Evolutionary conservation across 1,140 invertebrate species (phyloP), one percentile per base, ranked within the genome.

Genomic region (Lucilia cuprina): DNA sequence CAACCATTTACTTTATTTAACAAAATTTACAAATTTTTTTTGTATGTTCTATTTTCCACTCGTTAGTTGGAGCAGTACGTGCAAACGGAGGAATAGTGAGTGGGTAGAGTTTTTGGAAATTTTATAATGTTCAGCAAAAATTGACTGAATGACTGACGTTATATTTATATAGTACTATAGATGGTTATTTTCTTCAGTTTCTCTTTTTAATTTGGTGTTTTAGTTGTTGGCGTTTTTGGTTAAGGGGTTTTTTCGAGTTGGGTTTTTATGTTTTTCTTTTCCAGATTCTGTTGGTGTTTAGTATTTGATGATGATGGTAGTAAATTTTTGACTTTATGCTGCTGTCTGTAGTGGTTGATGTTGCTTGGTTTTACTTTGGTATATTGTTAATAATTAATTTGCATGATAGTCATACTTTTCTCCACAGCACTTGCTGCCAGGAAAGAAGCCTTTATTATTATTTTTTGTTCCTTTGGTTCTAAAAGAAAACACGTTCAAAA

Each of bases 311-410:
- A 60, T 60, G 14, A 60, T 60, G 55, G 55, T n/a, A 21, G 65
- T 70, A 70, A 60, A 60, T 70, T 70, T 70, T 70, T 70, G 65
- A 70, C 65, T 70, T 70, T 70, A 70, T 70, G 65, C 65, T 70
- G 55, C 55, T 60, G 55, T 60, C 55, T 60, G 65, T 70, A 70
- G 65, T 70, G 19, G 65, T 70, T 70, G 65, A 25, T 70, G 65
- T 60, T 60, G 55, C 55, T 60, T 60, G 55, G 13, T 70, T 21
- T 70, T 21, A 4, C 65, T 30, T 3, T 70, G 65, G 65, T 70
- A 70, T 70, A 25, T 70, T 70, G 65, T 70, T 70, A 70, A 70
- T 70, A 25, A 70, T 70, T 70, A 70, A 70, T 70, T 70, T 70
- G 65, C 65, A 21, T 70, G 65, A 70, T 70, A 70, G 65, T 70